Conservation (phyloP, 2,113 vertebrate genomes). For the Pelecanoides urinatrix region DNA sequence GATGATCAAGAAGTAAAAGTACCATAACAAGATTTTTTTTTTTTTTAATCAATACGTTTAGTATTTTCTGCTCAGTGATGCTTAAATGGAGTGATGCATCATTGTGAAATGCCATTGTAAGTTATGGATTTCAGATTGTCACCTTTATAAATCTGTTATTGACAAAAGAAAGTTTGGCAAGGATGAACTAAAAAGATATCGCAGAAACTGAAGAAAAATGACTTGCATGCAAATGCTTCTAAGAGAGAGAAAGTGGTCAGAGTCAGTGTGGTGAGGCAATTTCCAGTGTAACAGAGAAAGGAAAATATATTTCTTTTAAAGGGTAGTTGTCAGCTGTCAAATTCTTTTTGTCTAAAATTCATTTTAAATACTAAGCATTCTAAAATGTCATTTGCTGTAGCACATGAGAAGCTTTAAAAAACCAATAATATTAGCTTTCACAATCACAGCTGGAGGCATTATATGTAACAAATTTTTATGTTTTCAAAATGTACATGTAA, state of each 20-base stretch:
- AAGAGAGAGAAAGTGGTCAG: neutral
- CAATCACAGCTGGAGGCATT: neutral
- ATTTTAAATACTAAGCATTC: neutral
- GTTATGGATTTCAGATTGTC: neutral
- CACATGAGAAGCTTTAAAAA: neutral
- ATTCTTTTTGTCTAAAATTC: neutral
- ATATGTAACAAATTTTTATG: neutral
- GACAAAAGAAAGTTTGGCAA: neutral
- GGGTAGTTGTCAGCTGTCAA: neutral
- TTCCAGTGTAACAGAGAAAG: neutral
- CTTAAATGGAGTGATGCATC: neutral
- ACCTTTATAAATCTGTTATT: neutral
- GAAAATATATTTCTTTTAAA: neutral
- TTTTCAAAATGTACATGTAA: neutral
- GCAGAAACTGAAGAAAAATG: neutral
- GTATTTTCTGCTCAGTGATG: neutral
- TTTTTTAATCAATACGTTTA: neutral
- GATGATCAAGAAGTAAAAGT: neutral
- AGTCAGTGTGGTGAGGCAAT: neutral
- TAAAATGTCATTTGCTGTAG: neutral
- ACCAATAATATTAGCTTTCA: neutral
- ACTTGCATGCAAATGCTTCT: neutral
- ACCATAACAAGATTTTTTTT: neutral
- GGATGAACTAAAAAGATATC: neutral
- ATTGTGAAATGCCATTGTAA: neutral